These are phyloP conservation scores for Eubucco bourcierii DNA, from an alignment of 2,113 vertebrate genomes.

Conservation along the genomic window DNA sequence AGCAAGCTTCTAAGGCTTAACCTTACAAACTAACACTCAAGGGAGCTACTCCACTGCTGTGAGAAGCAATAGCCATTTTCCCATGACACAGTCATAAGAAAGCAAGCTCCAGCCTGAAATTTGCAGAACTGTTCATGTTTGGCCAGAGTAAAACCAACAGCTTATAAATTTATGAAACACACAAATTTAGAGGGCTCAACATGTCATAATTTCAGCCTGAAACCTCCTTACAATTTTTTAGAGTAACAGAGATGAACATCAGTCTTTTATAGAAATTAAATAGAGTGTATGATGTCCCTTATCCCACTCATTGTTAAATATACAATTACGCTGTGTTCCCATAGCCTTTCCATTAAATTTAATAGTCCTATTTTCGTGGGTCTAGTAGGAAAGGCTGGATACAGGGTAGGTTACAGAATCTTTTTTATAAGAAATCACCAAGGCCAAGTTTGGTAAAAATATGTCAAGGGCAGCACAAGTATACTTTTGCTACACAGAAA, in stretches of 20 bases:
- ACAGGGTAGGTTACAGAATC: neutral
- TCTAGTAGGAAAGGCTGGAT: neutral
- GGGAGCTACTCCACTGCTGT: neutral
- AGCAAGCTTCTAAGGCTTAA: neutral
- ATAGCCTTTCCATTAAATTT: neutral
- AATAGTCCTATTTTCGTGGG: neutral
- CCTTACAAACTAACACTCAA: neutral
- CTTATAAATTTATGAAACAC: neutral
- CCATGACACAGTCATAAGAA: neutral
- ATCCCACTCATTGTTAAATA: neutral
- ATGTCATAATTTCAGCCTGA: neutral
- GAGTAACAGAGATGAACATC: neutral
- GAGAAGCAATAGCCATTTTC: neutral
- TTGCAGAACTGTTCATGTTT: neutral
- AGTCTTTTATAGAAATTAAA: neutral
- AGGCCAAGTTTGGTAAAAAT: neutral
- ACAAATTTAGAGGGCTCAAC: neutral
- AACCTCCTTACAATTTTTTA: neutral
- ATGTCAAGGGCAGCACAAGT: neutral
- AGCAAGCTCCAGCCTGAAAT: neutral
- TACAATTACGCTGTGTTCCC: neutral
- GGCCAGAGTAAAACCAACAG: neutral
- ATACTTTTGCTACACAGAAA: neutral
- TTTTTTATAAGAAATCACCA: neutral
- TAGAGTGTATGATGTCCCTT: neutral